phyloP scores from a whole-genome alignment of 2,113 vertebrate species.

The Hemibagrus wyckioides region DNA sequence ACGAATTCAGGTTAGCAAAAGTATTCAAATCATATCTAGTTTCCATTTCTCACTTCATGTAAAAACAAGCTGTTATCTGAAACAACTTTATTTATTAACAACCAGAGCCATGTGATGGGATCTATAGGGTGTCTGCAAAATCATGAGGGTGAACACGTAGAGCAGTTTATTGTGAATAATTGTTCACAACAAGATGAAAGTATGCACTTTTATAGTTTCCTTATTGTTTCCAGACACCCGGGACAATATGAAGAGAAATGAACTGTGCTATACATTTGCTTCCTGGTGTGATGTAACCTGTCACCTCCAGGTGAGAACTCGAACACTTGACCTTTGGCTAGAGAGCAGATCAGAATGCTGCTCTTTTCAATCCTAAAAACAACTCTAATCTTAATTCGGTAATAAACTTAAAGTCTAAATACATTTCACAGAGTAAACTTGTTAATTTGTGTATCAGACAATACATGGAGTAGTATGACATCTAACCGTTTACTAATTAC shows the following conservation, averaged over 20 bases:
- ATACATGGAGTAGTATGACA: background rate
- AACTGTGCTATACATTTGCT: background rate
- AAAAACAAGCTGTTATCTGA: background rate
- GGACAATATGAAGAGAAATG: background rate
- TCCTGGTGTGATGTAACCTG: background rate
- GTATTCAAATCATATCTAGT: background rate
- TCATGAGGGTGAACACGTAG: background rate
- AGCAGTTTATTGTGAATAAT: background rate
- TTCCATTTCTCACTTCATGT: background rate
- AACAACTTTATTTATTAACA: background rate
- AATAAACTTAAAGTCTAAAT: no score
- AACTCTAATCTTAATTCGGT: background rate
- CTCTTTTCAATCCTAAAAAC: background rate
- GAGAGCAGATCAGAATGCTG: background rate
- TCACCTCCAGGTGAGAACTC: slow-evolving; percentile 33
- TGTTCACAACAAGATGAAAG: background rate
- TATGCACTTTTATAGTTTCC: background rate
- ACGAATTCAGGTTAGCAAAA: background rate
- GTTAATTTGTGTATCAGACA: background rate
- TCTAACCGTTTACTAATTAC: background rate
- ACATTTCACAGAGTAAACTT: background rate
- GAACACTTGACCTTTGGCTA: slow-evolving; percentile 22
- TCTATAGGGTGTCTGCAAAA: background rate
- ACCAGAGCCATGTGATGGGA: background rate
- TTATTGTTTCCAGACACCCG: no score